Conservation (phyloP, 2,797 vertebrate species). For the Gymnothorax javanicus region DNA sequence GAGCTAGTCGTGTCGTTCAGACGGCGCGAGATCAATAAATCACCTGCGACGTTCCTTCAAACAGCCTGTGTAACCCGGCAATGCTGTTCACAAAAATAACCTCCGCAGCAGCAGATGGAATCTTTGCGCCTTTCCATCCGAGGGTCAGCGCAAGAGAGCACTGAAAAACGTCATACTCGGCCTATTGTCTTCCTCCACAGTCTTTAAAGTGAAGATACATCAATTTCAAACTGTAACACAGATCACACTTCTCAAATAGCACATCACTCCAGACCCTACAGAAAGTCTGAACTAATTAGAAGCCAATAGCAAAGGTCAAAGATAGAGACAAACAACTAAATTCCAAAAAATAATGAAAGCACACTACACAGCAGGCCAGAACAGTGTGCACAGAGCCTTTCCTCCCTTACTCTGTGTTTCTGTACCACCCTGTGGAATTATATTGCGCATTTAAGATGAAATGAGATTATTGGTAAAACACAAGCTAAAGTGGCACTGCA, state of each 20-base stretch:
- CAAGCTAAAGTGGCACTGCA: neutral
- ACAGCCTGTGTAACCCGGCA: neutral
- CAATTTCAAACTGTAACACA: constrained; percentile 71
- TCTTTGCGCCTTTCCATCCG: neutral
- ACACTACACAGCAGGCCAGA: constrained; percentile 66
- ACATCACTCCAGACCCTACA: constrained; percentile 70
- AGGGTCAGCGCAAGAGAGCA: constrained; percentile 1
- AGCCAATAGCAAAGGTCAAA: constrained; percentile 71
- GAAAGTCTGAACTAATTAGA: constrained; percentile 76
- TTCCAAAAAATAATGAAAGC: constrained; percentile 78
- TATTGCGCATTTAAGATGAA: neutral
- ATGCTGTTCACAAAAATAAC: constrained; percentile 3
- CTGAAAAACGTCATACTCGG: neutral
- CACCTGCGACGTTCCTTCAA: constrained; percentile 8
- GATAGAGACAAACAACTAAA: constrained; percentile 72
- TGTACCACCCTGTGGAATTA: neutral
- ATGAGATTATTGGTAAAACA: neutral
- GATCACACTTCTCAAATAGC: constrained; percentile 60
- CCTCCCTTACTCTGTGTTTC: neutral
- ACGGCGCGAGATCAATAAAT: constrained; percentile 13
- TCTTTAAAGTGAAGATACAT: constrained; percentile 66
- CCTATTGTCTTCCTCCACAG: neutral
- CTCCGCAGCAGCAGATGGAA: neutral
- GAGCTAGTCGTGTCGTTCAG: neutral
- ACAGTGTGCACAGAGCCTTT: neutral